Base-by-base conservation (phyloP, 2,113 vertebrate genomes). In the Trichomycterus rosablanca region DNA sequence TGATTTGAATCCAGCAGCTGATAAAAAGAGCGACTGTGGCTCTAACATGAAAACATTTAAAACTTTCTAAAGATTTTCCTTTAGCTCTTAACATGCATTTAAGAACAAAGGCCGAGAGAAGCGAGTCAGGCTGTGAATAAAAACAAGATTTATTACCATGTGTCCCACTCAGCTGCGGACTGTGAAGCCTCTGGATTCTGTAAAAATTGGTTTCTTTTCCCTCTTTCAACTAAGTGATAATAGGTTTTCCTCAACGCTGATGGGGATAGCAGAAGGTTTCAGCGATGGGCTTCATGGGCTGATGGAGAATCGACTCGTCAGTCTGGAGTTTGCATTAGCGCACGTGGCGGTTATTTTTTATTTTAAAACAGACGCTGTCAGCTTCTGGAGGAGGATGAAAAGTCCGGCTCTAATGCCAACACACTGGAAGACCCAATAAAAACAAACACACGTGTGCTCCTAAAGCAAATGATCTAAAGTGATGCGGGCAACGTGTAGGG, bases 321-420 rank as follows among this genome's bases (percentile, higher is more conserved):
- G 28, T 69, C 73, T 69, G 73, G 35, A 50, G 57, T 56, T 57
- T 5, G 34, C 37, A 56, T 66, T 66, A 66, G 35, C n/a, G 12
- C 28, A 6, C 20, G 59, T 54, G 50, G 51, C 22, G 11, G 58
- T 5, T 34, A 20, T 54, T 66, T 48, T 50, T 71, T 50, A 51
- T 54, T 32, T 18, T 16, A 42, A 37, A 23, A n/a, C 15, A 43
- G 43, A 49, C 18, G 3, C 20, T n/a, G 45, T 37, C 18, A 14
- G 30, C 22, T 49, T 35, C 39, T 70, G 45, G 53, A 52, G 37
- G 14, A 19, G 48, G 68, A 71, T 71, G 57, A 71, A 71, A 71
- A 35, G 50, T 64, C 22, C n/a, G 1, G 42, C 18, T 44, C 6
- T 7, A 44, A 53, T 55, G 62, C 56, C 62, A 60, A 14, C 34